Percentiles rank a stretch among this genome's conserved stretches.
Evolutionary conservation across 2,888 invertebrate species (phyloP).

Genomic region (Allacma fusca): DNA sequence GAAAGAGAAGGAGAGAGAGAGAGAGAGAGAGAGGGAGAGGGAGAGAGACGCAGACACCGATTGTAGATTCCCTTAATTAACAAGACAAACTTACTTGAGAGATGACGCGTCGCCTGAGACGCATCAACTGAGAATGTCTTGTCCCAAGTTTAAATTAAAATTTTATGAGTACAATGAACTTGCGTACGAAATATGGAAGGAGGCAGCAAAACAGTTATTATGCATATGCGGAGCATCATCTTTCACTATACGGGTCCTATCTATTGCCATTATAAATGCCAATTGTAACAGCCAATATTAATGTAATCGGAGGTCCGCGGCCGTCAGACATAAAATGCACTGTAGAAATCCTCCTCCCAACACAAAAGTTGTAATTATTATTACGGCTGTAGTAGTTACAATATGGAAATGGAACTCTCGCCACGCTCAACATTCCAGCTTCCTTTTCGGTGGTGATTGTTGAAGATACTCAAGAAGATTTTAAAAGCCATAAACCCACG

Average conservation of each 20-base stretch:
- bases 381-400: too few species aligned
- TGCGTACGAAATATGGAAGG: not conserved
- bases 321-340: too few species aligned
- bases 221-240: not conserved
- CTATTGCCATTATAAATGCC: too few species aligned
- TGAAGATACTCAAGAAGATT: not conserved
- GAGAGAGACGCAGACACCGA: not conserved
- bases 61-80: not conserved
- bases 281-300: too few species aligned
- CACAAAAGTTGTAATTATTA: too few species aligned
- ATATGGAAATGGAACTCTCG: too few species aligned
- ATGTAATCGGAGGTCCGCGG: too few species aligned
- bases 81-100: not conserved
- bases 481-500: not conserved
- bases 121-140: not conserved
- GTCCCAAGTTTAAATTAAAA: conserved; percentile 11
- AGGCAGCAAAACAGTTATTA: not conserved
- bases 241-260: not conserved
- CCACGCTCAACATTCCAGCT: too few species aligned
- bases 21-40: not conserved
- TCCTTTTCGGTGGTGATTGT: too few species aligned
- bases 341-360: too few species aligned
- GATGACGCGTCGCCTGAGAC: not conserved
- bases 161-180: conserved; percentile 40
- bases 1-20: not conserved